phyloP scores from a whole-genome alignment of 1,140 invertebrate species.

The Eubasilissa regina region DNA sequence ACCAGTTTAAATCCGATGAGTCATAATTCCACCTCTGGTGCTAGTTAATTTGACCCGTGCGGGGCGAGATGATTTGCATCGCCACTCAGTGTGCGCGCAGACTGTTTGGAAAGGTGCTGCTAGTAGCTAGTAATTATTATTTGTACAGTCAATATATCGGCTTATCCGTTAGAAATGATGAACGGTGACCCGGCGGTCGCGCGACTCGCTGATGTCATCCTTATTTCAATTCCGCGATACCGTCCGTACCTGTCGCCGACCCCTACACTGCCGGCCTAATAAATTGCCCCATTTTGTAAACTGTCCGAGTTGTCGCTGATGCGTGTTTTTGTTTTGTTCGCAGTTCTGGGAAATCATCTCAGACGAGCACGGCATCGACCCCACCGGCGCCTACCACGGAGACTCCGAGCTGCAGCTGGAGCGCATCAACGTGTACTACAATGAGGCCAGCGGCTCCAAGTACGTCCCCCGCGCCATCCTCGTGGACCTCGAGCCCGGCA shows the following conservation, averaged over 20 bases:
- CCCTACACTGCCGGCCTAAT: background rate
- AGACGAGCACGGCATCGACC: conserved; percentile 89
- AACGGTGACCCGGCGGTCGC: background rate
- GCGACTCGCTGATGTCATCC: background rate
- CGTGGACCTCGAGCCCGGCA: conserved; percentile 85
- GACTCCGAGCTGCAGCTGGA: conserved; percentile 87
- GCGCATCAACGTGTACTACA: conserved; percentile 90
- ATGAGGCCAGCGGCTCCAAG: conserved; percentile 85
- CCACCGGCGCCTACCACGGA: conserved; percentile 84
- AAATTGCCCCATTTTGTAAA: background rate
- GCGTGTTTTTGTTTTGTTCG: conserved; percentile 56
- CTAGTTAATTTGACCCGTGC: too few relatives aligned
- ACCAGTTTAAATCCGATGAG: too few relatives aligned
- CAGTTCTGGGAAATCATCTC: conserved; percentile 78
- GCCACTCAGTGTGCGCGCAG: too few relatives aligned
- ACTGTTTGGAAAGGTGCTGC: too few relatives aligned
- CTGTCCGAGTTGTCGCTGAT: background rate
- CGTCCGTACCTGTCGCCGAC: conserved; percentile 1
- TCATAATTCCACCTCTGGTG: too few relatives aligned
- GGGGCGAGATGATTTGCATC: too few relatives aligned
- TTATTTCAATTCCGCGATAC: background rate
- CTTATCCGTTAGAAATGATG: too few relatives aligned
- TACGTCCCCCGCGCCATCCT: conserved; percentile 87
- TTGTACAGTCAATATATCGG: too few relatives aligned
- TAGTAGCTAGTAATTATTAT: too few relatives aligned